Evolutionary conservation across 2,113 vertebrate species (phyloP), one percentile per base, ranked within the genome.

Genomic region (Esox niger): DNA sequence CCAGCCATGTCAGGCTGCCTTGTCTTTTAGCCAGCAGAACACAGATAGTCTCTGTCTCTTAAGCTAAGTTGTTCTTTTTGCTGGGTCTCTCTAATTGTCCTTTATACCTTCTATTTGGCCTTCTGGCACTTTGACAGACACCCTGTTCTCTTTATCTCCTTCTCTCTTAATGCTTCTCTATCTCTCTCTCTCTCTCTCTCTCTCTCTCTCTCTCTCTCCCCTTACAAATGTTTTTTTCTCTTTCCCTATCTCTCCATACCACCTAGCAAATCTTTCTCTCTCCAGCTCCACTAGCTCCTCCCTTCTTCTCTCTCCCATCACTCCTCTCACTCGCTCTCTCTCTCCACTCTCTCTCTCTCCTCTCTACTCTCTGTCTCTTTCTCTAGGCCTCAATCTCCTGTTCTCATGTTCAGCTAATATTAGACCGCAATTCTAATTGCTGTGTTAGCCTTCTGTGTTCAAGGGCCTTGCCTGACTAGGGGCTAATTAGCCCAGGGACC

Each of bases 371-470:
- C 63, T 23, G 23, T 21, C 55, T 59, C 7, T 25, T 8, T 30
- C 26, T 27, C 38, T 58, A 6, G n/a, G n/a, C 46, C 26, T 68
- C 21, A 29, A 23, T 23, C 4, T 15, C 26, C 59, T 20, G 29
- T 7, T 67, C 2, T 38, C 54, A 29, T 63, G 65, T 65, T 64
- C 52, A 49, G 68, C 74, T 82, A 76, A 76, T 78, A 79, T 83
- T 80, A 83, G 77, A 59, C 32, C 31, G 38, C 20, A 20, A 30
- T 20, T 73, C 70, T 82, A 81, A 85, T 81, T 77, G 73, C 32
- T 23, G 59, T 21, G 20, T 32, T 20, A 21, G 32, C 17, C 32
- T 13, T n/a, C 46, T 70, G 47, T 62, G 71, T 66, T 77, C 72
- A 75, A 66, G 13, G 38, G 17, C 38, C 38, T 43, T 10, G 67